Evolutionary conservation across 2,888 invertebrate genomes (phyloP), one percentile per base, ranked within the genome.

Genomic region (Busseola fusca): DNA sequence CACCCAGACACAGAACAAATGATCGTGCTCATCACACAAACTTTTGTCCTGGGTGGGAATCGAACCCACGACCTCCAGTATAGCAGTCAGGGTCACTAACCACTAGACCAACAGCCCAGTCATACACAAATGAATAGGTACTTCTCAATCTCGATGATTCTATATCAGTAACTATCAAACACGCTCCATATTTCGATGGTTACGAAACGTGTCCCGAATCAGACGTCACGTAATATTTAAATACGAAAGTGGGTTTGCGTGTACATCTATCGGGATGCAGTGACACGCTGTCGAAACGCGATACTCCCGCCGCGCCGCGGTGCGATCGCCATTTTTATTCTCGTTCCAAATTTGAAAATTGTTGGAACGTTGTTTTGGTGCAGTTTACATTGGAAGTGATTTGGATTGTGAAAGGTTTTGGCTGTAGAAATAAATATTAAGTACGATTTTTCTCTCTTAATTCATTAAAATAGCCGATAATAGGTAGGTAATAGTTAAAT

Each of bases 191-290:
- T 54, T 18, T 18, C 12, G 5, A 40, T 64, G 21, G 37, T 25
- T 42, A 54, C n/a, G 40, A 50, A 42, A 68, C 64, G 66, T 59
- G 45, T 72, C 70, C 60, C 68, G 67, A 76, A 70, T 81, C 76
- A 78, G 42, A 60, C 59, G 63, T 56, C 50, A 37, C 45, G 76
- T 59, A 58, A 79, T 80, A 88, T 87, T 87, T 87, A 87, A 90
- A 89, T 89, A 79, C 72, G 76, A 45, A 75, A 89, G 90, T 87
- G 90, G 77, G 85, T 88, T 89, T 88, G 82, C 88, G 65, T 84
- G 89, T 89, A 86, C 71, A 64, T 79, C 72, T 70, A 75, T 82
- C 69, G 80, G 66, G 65, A 75, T 58, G 76, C 71, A 70, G 74
- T 78, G 82, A 86, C 80, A 76, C 68, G 78, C 75, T 80, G 83